Conservation (phyloP, 2,797 vertebrate species). For the Neoniphon sammara region DNA sequence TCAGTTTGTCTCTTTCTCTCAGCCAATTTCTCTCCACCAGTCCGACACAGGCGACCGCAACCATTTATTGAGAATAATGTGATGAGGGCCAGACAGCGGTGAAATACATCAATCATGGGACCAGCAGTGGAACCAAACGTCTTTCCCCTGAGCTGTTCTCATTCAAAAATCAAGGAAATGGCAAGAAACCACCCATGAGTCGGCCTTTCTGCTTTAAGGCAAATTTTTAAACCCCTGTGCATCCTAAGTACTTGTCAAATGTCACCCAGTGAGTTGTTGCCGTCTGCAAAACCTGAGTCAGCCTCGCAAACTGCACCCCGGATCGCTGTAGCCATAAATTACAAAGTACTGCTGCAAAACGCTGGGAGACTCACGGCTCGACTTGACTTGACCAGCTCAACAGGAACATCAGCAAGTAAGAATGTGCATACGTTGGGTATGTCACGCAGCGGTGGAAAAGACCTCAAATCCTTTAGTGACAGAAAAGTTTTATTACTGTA, state of each 20-base stretch:
- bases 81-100: neutral
- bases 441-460: too few relatives aligned
- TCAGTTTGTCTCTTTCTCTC: neutral
- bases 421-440: too few relatives aligned
- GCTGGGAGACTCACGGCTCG: neutral
- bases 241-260: neutral
- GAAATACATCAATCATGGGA: neutral
- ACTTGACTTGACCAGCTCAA: neutral
- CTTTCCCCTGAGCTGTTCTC: neutral
- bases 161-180: neutral
- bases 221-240: neutral
- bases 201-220: neutral
- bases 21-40: neutral
- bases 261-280: slow-evolving; percentile 14
- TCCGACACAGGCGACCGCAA: neutral
- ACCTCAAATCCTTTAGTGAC: too few relatives aligned
- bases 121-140: neutral
- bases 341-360: neutral
- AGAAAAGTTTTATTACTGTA: too few relatives aligned
- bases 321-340: neutral
- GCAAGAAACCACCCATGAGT: neutral
- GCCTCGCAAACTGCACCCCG: neutral
- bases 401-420: neutral
- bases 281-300: slow-evolving; percentile 24
- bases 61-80: neutral